A percentile compares a stretch with the other conserved stretches of the same genome.
Conservation (phyloP, 2,113 vertebrate genomes). For the Malurus melanocephalus region DNA sequence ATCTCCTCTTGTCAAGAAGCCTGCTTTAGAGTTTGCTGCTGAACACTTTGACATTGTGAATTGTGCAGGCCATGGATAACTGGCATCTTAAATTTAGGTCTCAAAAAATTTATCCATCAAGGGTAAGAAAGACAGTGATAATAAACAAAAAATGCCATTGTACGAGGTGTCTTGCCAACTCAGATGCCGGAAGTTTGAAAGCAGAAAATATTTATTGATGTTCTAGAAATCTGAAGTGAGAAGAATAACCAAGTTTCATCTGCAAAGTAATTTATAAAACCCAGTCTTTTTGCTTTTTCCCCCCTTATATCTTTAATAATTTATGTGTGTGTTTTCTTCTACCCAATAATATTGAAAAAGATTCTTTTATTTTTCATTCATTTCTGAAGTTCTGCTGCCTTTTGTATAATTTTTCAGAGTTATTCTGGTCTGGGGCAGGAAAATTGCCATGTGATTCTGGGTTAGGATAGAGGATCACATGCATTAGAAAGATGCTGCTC, state of each 20-base stretch:
- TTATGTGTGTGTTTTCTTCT: background rate
- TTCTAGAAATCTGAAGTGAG: background rate
- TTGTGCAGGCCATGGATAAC: background rate
- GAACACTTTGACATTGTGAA: background rate
- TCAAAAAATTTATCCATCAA: background rate
- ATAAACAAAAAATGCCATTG: background rate
- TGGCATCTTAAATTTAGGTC: background rate
- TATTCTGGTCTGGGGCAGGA: background rate
- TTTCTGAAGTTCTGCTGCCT: background rate
- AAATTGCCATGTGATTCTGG: background rate
- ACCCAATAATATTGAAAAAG: background rate
- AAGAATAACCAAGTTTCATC: background rate
- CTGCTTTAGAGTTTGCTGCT: background rate
- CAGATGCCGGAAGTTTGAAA: background rate
- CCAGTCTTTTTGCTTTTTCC: background rate
- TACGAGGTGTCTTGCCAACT: accelerated
- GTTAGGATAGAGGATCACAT: background rate
- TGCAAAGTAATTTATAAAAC: background rate
- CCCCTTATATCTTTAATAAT: background rate
- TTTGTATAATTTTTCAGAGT: background rate
- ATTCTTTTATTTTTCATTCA: background rate
- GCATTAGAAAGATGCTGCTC: background rate
- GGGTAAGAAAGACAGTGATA: background rate
- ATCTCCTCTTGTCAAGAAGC: background rate
- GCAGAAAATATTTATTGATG: background rate